Evolutionary conservation across 2,797 vertebrate genomes (phyloP).

Genomic region (Psittacula echo): DNA sequence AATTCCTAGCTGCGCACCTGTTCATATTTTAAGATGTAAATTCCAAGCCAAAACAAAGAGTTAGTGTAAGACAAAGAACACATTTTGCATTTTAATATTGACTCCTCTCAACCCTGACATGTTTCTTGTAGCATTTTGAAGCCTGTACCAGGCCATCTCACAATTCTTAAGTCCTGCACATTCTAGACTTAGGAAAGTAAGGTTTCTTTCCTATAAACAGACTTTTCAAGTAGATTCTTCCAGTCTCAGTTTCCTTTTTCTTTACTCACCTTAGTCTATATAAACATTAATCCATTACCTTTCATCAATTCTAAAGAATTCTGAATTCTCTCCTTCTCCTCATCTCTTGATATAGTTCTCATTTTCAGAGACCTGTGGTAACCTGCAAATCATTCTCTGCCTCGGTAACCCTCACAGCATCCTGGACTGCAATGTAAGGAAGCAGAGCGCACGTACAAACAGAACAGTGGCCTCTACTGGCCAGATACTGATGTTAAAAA

Average conservation of each 20-base stretch:
- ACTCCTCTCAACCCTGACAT: not conserved
- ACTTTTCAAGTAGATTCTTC: not conserved
- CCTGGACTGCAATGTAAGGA: fast-evolving
- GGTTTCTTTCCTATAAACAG: not conserved
- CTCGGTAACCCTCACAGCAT: fast-evolving
- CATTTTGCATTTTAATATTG: not conserved
- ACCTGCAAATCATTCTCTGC: too few species aligned
- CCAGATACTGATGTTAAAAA: not conserved
- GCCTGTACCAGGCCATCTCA: not conserved
- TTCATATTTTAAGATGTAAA: not conserved
- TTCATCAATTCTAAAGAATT: not conserved
- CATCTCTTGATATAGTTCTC: not conserved
- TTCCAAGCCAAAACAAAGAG: not conserved
- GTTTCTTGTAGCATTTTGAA: not conserved
- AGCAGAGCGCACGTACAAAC: fast-evolving
- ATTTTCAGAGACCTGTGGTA: not conserved
- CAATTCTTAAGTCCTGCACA: not conserved
- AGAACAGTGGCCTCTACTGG: not conserved
- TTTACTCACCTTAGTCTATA: not conserved
- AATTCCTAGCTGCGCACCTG: not conserved
- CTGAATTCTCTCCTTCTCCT: not conserved
- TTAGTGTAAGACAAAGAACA: not conserved
- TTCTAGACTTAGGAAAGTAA: not conserved
- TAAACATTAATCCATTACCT: not conserved
- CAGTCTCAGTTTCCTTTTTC: not conserved